A percentile compares a stretch with the other conserved stretches of the same genome.
phyloP scores from a whole-genome alignment of 2,113 vertebrate genomes.

The Natator depressus region DNA sequence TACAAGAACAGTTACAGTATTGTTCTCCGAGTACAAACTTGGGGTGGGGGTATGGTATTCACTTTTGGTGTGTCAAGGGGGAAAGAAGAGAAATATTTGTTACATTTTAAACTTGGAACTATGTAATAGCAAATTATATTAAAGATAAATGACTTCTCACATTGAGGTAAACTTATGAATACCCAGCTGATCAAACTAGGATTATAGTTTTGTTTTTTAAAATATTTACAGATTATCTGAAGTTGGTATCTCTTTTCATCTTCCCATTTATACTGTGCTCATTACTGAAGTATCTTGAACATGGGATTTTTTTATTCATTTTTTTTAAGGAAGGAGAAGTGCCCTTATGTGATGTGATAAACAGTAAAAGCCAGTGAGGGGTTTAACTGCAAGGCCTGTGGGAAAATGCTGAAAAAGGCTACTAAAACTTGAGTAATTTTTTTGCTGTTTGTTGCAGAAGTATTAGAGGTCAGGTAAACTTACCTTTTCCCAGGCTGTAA shows the following conservation, averaged over 20 bases:
- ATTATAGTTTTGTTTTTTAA: background rate
- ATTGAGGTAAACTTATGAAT: background rate
- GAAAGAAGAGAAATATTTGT: background rate
- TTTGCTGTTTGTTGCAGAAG: fast-evolving
- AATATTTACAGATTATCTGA: background rate
- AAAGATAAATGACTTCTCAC: background rate
- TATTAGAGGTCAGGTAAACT: fast-evolving
- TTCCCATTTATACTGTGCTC: background rate
- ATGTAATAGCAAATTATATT: background rate
- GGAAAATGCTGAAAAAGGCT: fast-evolving
- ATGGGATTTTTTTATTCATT: background rate
- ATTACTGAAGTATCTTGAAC: background rate
- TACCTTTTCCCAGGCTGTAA: background rate
- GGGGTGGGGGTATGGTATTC: background rate
- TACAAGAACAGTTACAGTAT: background rate
- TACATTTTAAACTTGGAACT: background rate
- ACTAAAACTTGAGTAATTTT: fast-evolving
- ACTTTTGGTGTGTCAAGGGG: background rate
- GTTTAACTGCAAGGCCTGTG: fast-evolving
- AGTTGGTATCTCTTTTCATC: background rate
- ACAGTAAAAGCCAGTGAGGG: background rate
- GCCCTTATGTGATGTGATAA: fast-evolving
- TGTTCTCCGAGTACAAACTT: background rate
- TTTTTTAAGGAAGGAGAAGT: too few relatives aligned
- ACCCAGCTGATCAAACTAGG: background rate